These are phyloP conservation scores for Odontocolon sp. DNA, from an alignment of 2,888 invertebrate genomes.

Conservation along the genomic window DNA sequence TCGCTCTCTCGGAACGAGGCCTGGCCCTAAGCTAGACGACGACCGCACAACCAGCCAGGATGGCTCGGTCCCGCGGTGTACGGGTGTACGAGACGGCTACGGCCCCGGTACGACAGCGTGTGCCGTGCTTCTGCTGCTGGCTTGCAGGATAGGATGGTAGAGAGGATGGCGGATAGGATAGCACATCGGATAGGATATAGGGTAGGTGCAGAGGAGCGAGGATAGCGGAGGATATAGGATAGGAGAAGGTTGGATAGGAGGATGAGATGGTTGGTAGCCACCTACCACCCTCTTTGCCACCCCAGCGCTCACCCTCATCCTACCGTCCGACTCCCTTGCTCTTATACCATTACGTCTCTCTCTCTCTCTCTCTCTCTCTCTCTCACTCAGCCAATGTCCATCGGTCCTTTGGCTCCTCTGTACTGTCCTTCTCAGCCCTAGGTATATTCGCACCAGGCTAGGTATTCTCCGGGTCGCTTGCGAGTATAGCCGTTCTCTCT, in stretches of 20 bases:
- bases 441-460: conserved; percentile 30
- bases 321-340: conserved; percentile 44
- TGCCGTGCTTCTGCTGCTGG: conserved; percentile 35
- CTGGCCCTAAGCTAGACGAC: conserved; percentile 53
- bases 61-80: conserved; percentile 44
- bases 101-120: conserved; percentile 56
- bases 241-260: conserved; percentile 58
- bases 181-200: conserved; percentile 44
- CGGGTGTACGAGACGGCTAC: conserved; percentile 54
- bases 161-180: conserved; percentile 47
- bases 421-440: conserved; percentile 32
- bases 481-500: conserved; percentile 33
- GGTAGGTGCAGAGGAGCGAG: no score
- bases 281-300: conserved; percentile 62
- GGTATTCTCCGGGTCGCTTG: conserved; percentile 50
- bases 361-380: neutral
- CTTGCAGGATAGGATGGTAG: conserved; percentile 52
- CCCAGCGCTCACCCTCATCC: conserved; percentile 55
- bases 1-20: conserved; percentile 45
- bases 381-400: conserved; percentile 58
- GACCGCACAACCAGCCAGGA: conserved; percentile 19
- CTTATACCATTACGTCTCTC: neutral
- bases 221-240: conserved; percentile 68
- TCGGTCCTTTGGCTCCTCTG: conserved; percentile 59
- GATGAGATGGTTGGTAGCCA: conserved; percentile 66